Percentiles rank a stretch among this genome's conserved stretches.
phyloP scores from a whole-genome alignment of 2,888 invertebrate genomes.

The Drosophila lutescens region DNA sequence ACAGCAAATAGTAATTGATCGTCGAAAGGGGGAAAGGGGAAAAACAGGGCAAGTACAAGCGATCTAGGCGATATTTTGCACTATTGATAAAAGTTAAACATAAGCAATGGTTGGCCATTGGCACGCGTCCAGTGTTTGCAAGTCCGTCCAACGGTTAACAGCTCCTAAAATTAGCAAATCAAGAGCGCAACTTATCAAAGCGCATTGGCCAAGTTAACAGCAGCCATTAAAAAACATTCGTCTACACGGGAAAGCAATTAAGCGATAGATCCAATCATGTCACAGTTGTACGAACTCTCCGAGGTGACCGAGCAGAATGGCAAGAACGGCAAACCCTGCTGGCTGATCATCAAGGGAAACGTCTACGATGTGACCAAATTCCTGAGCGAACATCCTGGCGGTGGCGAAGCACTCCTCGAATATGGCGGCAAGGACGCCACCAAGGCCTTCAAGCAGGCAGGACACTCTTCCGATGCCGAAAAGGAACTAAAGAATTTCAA shows the following conservation, averaged over 20 bases:
- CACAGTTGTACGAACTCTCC: conserved; percentile 82
- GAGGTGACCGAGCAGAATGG: conserved; percentile 88
- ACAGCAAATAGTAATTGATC: conserved; percentile 19
- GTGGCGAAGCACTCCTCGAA: conserved; percentile 87
- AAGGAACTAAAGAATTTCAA: conserved; percentile 86
- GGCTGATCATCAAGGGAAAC: conserved; percentile 88
- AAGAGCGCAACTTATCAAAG: not conserved
- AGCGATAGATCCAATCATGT: conserved; percentile 49
- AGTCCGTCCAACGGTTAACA: conserved; percentile 18
- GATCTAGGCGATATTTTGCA: conserved; percentile 19
- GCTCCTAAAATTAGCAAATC: conserved; percentile 12
- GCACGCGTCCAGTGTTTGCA: conserved; percentile 42
- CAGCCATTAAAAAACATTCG: conserved; percentile 2
- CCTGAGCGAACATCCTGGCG: conserved; percentile 89
- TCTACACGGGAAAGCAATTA: conserved; percentile 14
- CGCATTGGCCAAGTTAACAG: conserved; percentile 7
- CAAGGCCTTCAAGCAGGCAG: conserved; percentile 87
- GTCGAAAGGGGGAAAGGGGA: not conserved
- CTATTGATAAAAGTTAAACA: conserved; percentile 30
- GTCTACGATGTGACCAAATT: conserved; percentile 90
- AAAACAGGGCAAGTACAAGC: conserved; percentile 15
- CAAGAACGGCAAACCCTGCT: conserved; percentile 85
- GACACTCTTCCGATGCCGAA: conserved; percentile 88
- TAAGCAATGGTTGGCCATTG: conserved; percentile 10
- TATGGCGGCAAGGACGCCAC: conserved; percentile 89